Percentiles rank a stretch among this genome's conserved stretches.
These are phyloP conservation scores for Saccostrea echinata DNA, from an alignment of 1,140 invertebrate species.

Conservation along the genomic window DNA sequence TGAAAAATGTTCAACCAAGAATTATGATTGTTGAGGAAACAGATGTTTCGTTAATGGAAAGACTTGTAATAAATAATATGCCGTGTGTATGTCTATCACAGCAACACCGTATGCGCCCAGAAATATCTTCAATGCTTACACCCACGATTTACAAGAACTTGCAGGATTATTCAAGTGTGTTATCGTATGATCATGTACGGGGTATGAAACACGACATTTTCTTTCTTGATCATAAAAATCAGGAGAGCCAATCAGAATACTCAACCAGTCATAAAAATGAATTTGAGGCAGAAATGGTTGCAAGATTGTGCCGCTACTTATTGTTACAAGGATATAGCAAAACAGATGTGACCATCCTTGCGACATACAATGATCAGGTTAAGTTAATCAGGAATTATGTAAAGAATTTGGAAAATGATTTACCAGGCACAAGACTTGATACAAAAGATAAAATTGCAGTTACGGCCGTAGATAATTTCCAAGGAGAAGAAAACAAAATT, in stretches of 20 bases:
- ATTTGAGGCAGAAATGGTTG: constrained; percentile 70
- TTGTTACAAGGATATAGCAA: constrained; percentile 73
- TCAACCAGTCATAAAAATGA: constrained; percentile 76
- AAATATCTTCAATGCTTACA: constrained; percentile 76
- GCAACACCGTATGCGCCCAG: constrained; percentile 67
- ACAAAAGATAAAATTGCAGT: constrained; percentile 53
- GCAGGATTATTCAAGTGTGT: constrained; percentile 45
- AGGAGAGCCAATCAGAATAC: constrained; percentile 42
- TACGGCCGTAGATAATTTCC: constrained; percentile 76
- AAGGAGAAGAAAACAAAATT: constrained; percentile 91
- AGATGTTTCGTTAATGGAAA: constrained; percentile 79
- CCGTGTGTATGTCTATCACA: constrained; percentile 71
- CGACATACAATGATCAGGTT: constrained; percentile 79
- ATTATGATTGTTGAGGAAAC: constrained; percentile 77
- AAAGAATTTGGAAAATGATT: constrained; percentile 22
- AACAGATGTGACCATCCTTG: constrained; percentile 76
- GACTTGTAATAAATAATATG: constrained; percentile 73
- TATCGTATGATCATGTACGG: constrained; percentile 11
- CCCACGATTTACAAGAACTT: constrained; percentile 49
- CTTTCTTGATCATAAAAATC: constrained; percentile 48
- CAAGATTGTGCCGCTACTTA: constrained; percentile 70
- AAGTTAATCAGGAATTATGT: constrained; percentile 83
- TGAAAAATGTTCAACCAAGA: constrained; percentile 62
- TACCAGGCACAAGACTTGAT: not conserved
- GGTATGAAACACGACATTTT: constrained; percentile 43